Evolutionary conservation across 2,113 vertebrate genomes (phyloP).

Genomic region (Notechis scutatus): DNA sequence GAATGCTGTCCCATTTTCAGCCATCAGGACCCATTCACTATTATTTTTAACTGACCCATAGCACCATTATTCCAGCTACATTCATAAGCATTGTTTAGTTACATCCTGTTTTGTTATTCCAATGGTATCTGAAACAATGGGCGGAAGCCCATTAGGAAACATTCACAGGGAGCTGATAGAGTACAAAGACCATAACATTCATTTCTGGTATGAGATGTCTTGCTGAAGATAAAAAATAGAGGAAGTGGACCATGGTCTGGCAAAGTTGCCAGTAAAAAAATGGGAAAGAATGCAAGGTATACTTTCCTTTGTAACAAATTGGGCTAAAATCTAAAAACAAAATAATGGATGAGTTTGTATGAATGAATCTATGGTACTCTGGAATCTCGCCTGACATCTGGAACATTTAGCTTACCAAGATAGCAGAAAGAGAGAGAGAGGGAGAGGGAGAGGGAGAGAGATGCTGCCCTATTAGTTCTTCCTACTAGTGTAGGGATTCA

Average conservation of each 20-base stretch:
- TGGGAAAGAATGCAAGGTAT: not conserved
- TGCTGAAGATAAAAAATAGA: constrained; percentile 47
- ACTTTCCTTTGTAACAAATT: not conserved
- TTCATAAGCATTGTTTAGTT: constrained; percentile 53
- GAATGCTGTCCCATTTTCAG: constrained; percentile 38
- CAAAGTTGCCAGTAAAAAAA: constrained; percentile 25
- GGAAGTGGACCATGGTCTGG: not conserved
- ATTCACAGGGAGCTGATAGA: constrained; percentile 8
- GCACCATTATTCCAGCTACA: constrained; percentile 58
- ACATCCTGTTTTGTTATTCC: constrained; percentile 64
- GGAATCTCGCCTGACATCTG: not conserved
- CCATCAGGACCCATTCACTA: constrained; percentile 57
- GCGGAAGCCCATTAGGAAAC: constrained; percentile 63
- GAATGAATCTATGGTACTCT: not conserved
- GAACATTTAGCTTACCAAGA: not conserved
- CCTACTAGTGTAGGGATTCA: no score
- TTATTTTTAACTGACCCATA: constrained; percentile 46
- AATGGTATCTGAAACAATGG: constrained; percentile 61
- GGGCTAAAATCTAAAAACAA: not conserved
- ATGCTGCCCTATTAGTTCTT: not conserved
- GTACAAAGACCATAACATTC: constrained; percentile 58
- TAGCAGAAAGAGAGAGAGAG: no score
- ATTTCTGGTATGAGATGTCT: constrained; percentile 58
- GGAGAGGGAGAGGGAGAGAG: no score
- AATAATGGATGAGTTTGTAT: not conserved